Conservation (phyloP, 2,888 invertebrate genomes). For the Gastrophysa polygoni region DNA sequence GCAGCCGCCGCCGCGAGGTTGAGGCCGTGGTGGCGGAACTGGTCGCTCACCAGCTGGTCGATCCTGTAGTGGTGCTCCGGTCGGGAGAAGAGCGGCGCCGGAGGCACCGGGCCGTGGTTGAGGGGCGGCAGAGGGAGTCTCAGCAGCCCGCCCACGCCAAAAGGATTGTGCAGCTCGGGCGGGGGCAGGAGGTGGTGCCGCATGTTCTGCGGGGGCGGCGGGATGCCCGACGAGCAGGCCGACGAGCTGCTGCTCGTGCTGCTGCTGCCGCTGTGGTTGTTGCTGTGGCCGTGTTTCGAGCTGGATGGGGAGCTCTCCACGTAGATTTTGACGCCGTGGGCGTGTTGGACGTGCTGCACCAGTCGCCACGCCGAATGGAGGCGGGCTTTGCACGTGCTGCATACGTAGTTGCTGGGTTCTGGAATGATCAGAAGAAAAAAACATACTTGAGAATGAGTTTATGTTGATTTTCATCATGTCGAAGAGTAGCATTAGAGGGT, state of each 20-base stretch:
- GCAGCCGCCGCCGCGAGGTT: constrained; percentile 79
- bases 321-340: constrained; percentile 94
- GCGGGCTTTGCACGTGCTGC: constrained; percentile 91
- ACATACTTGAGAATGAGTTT: no score
- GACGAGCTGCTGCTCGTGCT: constrained; percentile 60
- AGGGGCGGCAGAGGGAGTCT: constrained; percentile 78
- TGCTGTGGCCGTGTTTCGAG: constrained; percentile 61
- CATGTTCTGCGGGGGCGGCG: constrained; percentile 67
- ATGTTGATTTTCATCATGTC: no score
- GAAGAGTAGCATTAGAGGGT: no score
- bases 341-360: constrained; percentile 92
- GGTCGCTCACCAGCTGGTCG: constrained; percentile 84
- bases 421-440: no score
- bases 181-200: constrained; percentile 74
- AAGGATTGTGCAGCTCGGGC: constrained; percentile 76
- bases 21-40: constrained; percentile 79
- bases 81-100: constrained; percentile 76
- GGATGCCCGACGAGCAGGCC: constrained; percentile 63
- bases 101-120: constrained; percentile 73
- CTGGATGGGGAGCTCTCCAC: constrained; percentile 65
- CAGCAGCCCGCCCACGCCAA: constrained; percentile 73
- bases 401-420: constrained; percentile 95
- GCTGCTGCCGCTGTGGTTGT: constrained; percentile 60
- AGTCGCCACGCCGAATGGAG: constrained; percentile 94
- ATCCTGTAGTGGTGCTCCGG: constrained; percentile 81